Percentiles rank a stretch among this genome's conserved stretches.
These are phyloP conservation scores for Naja naja DNA, from an alignment of 2,113 vertebrate species.

Conservation along the genomic window DNA sequence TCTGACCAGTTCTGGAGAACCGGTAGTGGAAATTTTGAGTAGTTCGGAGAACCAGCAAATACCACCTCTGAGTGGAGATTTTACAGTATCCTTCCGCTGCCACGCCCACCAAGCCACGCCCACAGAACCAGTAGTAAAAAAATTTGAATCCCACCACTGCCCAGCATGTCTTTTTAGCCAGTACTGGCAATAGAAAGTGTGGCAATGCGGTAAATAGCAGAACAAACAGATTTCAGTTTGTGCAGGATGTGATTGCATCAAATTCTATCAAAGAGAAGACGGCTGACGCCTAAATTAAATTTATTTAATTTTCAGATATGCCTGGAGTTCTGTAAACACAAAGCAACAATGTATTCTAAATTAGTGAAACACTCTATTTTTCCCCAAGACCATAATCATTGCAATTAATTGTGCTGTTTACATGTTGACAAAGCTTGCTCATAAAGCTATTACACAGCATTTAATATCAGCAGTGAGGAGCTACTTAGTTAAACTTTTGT, in stretches of 20 bases:
- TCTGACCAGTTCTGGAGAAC: too few species aligned
- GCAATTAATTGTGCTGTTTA: slow-evolving; percentile 31
- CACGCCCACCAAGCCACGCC: too few species aligned
- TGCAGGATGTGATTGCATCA: background rate
- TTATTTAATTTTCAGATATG: background rate
- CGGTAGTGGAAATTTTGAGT: too few species aligned
- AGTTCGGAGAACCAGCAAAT: too few species aligned
- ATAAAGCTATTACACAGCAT: slow-evolving; percentile 30
- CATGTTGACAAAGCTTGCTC: slow-evolving; percentile 22
- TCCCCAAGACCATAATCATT: slow-evolving; percentile 33
- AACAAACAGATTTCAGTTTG: background rate
- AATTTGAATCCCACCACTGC: too few species aligned
- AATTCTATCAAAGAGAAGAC: background rate
- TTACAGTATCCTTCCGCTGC: too few species aligned
- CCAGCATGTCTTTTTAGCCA: background rate
- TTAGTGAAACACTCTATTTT: slow-evolving; percentile 19
- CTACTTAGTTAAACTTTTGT: background rate
- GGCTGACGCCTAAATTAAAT: slow-evolving; percentile 1
- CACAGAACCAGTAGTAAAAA: too few species aligned
- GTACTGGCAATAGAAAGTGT: background rate
- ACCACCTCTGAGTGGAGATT: too few species aligned
- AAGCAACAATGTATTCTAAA: slow-evolving; percentile 14
- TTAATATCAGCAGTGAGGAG: background rate
- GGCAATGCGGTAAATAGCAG: background rate
- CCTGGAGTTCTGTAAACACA: background rate